Percentiles rank a stretch among this genome's conserved stretches.
These are phyloP conservation scores for Pseudomyrmex pallidus DNA, from an alignment of 1,140 invertebrate genomes.

Conservation along the genomic window DNA sequence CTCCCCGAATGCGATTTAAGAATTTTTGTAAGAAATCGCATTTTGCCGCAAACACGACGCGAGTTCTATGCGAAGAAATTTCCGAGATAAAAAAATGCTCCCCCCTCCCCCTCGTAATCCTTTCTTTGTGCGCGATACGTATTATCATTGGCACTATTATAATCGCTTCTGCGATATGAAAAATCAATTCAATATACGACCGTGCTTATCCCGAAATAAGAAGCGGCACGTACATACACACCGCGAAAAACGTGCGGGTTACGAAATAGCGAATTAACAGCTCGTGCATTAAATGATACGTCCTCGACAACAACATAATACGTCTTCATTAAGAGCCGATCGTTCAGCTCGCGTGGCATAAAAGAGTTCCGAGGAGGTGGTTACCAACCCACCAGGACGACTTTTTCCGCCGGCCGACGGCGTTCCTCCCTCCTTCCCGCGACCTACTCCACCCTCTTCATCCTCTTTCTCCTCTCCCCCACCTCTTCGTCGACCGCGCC, in stretches of 20 bases:
- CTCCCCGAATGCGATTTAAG: constrained; percentile 23
- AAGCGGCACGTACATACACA: no score
- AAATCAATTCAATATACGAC: constrained; percentile 19
- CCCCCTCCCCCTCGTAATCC: neutral
- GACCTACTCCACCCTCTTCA: neutral
- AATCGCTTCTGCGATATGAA: neutral
- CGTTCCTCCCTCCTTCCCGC: constrained; percentile 33
- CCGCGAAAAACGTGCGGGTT: neutral
- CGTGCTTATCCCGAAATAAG: constrained; percentile 10
- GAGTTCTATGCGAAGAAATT: neutral
- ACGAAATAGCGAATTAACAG: constrained; percentile 53
- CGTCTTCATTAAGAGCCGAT: constrained; percentile 73
- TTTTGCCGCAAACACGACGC: constrained; percentile 7
- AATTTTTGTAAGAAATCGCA: constrained; percentile 35
- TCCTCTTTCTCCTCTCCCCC: neutral
- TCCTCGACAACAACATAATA: constrained; percentile 65
- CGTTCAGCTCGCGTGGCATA: constrained; percentile 72
- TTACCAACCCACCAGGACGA: constrained; percentile 57
- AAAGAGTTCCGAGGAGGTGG: constrained; percentile 61
- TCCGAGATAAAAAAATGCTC: neutral
- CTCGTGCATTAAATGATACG: constrained; percentile 66
- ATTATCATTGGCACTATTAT: constrained; percentile 21
- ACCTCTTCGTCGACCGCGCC: constrained; percentile 17
- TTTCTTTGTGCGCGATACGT: neutral
- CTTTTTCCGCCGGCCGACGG: constrained; percentile 57